A percentile compares a stretch with the other conserved stretches of the same genome.
Evolutionary conservation across 2,888 invertebrate species (phyloP).

Genomic region (Cephonodes hylas): DNA sequence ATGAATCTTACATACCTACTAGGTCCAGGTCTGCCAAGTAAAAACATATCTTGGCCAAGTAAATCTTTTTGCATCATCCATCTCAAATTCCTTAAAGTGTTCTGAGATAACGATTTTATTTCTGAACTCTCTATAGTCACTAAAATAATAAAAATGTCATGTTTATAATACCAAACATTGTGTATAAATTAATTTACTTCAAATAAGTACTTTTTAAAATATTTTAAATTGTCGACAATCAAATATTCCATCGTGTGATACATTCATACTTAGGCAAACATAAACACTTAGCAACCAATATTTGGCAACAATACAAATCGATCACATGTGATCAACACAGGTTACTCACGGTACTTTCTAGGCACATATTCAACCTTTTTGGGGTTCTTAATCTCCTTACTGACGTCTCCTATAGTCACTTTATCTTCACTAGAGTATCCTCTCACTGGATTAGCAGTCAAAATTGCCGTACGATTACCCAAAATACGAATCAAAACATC

Average conservation of each 20-base stretch:
- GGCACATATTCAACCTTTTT: conserved; percentile 92
- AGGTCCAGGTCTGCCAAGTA: conserved; percentile 95
- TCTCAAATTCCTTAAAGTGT: conserved; percentile 88
- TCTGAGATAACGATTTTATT: conserved; percentile 84
- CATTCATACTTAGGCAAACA: no score
- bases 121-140: conserved; percentile 76
- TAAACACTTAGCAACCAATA: neutral
- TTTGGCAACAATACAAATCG: neutral
- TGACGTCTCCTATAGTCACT: conserved; percentile 88
- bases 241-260: no score
- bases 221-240: no score
- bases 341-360: conserved; percentile 86
- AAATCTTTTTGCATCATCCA: conserved; percentile 98
- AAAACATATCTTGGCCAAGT: conserved; percentile 96
- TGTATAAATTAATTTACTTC: no score
- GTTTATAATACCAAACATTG: no score
- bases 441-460: conserved; percentile 62
- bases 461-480: conserved; percentile 58
- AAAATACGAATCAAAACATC: conserved; percentile 78
- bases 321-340: conserved; percentile 32
- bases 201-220: no score
- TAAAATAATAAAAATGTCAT: conserved; percentile 30
- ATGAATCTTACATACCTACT: conserved; percentile 56
- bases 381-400: conserved; percentile 81
- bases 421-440: conserved; percentile 74